Evolutionary conservation across 1,140 invertebrate species (phyloP).

Genomic region (silkworm (Bombyx mori)): ASM3026992v2 NC_085119.1:11175501-11176000

Average conservation of each 20-base stretch:
- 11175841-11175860: no score
- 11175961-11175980: no score
- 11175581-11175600: neutral
- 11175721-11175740: slow-evolving; percentile 62
- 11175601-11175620: slow-evolving; percentile 20
- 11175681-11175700: slow-evolving; percentile 52
- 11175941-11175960: no score
- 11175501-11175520: slow-evolving; percentile 63
- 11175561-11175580: slow-evolving; percentile 32
- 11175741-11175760: slow-evolving; percentile 38
- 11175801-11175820: no score
- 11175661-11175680: slow-evolving; percentile 35
- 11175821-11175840: no score
- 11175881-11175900: no score
- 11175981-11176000: no score
- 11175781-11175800: no score
- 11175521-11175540: slow-evolving; percentile 69
- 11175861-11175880: no score
- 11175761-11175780: slow-evolving; percentile 2
- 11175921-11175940: no score
- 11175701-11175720: slow-evolving; percentile 58
- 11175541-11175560: slow-evolving; percentile 51
- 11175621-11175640: slow-evolving; percentile 14
- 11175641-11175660: neutral
- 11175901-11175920: no score